Evolutionary conservation across 1,140 invertebrate genomes (phyloP), one percentile per base, ranked within the genome.

Genomic region (Meloidogyne hapla): DNA sequence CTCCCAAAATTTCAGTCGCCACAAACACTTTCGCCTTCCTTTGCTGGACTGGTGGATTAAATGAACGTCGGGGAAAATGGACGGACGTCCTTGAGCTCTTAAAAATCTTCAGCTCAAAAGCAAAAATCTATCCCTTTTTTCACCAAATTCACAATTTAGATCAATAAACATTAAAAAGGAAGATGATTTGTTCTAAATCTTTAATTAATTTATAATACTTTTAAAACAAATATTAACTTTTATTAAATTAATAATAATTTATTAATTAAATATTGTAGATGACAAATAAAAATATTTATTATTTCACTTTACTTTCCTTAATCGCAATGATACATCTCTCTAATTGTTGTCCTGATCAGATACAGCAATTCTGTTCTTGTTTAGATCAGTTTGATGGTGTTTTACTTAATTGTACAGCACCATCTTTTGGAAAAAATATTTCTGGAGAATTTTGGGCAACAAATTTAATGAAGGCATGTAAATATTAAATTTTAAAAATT

Each of bases 381-480:
- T 33, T 69, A n/a, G 80, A 81, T 61, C 80, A 81, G 21, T 48
- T 68, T n/a, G 80, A 83, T 40, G 81, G 80, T 13, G 81, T 80
- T 23, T 18, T 77, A 21, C 69, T 80, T 26, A 82, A 81, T 21
- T 81, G 80, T 28, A 62, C 75, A 26, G 69, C 42, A 21, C 68
- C 73, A 40, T 28, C 45, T n/a, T 25, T 42, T 21, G 9, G 18
- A 21, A 28, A 40, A n/a, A 18, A 25, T n/a, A 13, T 18, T 12
- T n/a, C 21, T 21, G 28, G 25, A 69, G 67, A 40, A 69, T 18
- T 18, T 62, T 48, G 40, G n/a, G 69, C n/a, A 15, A 48, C 21
- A 13, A 61, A 64, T 33, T 21, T 73, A 38, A 73, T 73, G 12
- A 6, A 73, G 71, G 71, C 64, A 45, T 45, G 21, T 56, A 10